Evolutionary conservation across 2,113 vertebrate genomes (phyloP).

Genomic region (Notarius lentiginosus): DNA sequence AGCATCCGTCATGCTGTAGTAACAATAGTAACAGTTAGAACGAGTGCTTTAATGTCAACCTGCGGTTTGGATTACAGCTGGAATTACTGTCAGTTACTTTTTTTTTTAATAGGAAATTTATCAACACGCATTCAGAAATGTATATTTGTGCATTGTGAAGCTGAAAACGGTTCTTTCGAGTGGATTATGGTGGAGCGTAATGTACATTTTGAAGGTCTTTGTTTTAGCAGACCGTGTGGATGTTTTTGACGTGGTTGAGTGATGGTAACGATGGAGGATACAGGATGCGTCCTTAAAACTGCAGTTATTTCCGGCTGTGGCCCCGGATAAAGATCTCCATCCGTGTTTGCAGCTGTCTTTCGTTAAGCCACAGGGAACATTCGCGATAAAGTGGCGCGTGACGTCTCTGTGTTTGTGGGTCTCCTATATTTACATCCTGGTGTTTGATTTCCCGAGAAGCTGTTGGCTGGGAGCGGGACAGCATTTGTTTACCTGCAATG

Average conservation of each 20-base stretch:
- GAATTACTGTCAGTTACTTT: background rate
- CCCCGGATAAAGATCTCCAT: slow-evolving; percentile 5
- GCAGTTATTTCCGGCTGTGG: slow-evolving; percentile 24
- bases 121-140: background rate
- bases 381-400: slow-evolving; percentile 12
- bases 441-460: slow-evolving; percentile 29
- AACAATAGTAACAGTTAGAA: background rate
- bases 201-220: too few relatives aligned
- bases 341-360: slow-evolving; percentile 31
- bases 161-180: background rate
- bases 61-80: background rate
- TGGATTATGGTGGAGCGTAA: too few relatives aligned
- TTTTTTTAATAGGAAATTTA: too few relatives aligned
- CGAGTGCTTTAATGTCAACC: background rate
- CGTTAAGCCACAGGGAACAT: slow-evolving; percentile 20
- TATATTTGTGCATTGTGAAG: background rate
- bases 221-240: background rate
- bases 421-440: slow-evolving; percentile 35
- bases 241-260: background rate
- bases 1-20: background rate
- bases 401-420: slow-evolving; percentile 10
- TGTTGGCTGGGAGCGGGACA: background rate
- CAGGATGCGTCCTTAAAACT: background rate
- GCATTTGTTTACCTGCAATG: background rate
- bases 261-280: background rate